These are phyloP conservation scores for Smittia aterrima DNA, from an alignment of 2,888 invertebrate genomes.

Conservation along the genomic window DNA sequence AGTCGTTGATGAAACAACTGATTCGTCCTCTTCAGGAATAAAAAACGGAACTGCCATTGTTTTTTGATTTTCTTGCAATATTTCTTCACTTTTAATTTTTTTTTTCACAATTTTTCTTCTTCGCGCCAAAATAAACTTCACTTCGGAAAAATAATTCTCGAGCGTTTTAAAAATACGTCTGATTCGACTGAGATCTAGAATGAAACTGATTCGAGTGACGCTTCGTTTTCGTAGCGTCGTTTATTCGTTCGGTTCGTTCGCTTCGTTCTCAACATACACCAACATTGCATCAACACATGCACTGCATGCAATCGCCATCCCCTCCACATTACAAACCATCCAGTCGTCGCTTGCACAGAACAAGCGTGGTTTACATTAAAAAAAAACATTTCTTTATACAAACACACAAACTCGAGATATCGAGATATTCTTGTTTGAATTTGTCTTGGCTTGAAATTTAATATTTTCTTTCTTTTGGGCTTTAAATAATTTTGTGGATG, in stretches of 20 bases:
- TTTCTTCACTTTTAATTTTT: slow-evolving; percentile 7
- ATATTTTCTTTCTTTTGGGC: background rate
- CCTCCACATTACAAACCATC: slow-evolving; percentile 13
- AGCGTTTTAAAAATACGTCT: background rate
- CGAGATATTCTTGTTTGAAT: background rate
- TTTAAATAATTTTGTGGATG: background rate
- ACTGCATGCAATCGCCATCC: background rate
- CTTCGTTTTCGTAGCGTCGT: slow-evolving; percentile 10
- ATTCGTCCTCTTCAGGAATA: slow-evolving; percentile 51
- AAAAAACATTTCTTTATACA: background rate
- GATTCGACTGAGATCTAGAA: background rate
- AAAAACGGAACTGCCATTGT: slow-evolving; percentile 54
- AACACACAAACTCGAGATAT: background rate
- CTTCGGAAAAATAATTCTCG: background rate
- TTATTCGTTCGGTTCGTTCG: background rate
- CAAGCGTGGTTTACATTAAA: background rate
- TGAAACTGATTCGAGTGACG: slow-evolving; percentile 1
- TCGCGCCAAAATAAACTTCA: slow-evolving; percentile 23
- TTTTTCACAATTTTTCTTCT: background rate
- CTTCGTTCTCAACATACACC: background rate
- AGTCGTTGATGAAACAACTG: background rate
- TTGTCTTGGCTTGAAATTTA: slow-evolving; percentile 16
- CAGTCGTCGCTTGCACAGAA: background rate
- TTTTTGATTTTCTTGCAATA: background rate
- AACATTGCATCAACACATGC: background rate